Evolutionary conservation across 2,113 vertebrate genomes (phyloP).

Genomic region (Passer domesticus): DNA sequence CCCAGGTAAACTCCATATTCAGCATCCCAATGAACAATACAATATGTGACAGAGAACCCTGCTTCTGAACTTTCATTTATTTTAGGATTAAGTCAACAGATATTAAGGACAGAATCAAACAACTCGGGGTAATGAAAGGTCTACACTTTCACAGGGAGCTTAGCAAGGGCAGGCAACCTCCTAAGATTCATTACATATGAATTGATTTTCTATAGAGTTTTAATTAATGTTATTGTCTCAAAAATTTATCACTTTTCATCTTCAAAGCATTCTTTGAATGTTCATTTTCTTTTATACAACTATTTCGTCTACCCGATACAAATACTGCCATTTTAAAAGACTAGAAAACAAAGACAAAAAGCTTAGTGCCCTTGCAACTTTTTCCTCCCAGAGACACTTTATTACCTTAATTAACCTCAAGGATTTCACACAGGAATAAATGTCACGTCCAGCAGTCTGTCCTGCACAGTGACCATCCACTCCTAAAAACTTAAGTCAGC

Average conservation of each 20-base stretch:
- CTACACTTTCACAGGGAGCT: background rate
- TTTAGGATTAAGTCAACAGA: background rate
- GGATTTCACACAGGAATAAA: background rate
- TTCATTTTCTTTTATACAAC: background rate
- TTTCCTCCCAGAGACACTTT: background rate
- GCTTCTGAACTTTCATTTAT: background rate
- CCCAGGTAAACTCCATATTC: background rate
- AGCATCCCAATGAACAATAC: background rate
- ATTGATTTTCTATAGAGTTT: background rate
- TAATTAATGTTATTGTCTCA: background rate
- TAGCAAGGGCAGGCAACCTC: background rate
- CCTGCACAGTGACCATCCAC: background rate
- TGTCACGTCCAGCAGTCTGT: background rate
- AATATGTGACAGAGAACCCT: background rate
- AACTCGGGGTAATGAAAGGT: background rate
- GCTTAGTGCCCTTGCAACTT: background rate
- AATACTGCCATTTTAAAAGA: background rate
- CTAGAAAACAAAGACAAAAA: background rate
- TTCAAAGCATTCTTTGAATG: background rate
- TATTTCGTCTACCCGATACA: background rate
- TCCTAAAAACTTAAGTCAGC: background rate
- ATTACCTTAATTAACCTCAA: background rate
- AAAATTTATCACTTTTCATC: background rate
- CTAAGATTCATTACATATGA: background rate
- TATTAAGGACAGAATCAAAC: background rate